Evolutionary conservation across 2,888 invertebrate species (phyloP).

Genomic region (Aspidapion aeneum): DNA sequence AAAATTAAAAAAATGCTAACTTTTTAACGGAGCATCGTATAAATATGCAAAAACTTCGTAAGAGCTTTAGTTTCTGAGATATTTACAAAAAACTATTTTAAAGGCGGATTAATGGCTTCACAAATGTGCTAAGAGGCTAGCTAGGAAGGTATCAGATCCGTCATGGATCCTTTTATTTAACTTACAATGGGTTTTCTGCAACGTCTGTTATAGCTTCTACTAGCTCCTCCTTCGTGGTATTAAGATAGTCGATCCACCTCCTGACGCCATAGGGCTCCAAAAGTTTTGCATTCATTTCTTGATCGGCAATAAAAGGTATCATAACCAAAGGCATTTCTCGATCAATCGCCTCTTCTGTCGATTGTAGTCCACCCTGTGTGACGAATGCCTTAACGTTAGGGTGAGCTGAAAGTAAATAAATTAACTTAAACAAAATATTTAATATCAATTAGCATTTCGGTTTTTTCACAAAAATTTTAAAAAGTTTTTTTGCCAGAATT

Average conservation of each 20-base stretch:
- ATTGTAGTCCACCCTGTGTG: constrained; percentile 38
- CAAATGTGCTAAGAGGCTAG: no score
- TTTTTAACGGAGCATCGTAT: no score
- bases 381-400: constrained; percentile 37
- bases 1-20: no score
- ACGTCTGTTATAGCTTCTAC: constrained; percentile 32
- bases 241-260: constrained; percentile 29
- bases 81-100: no score
- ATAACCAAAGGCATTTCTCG: constrained; percentile 36
- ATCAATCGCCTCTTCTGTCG: constrained; percentile 37
- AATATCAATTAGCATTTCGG: not conserved
- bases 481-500: no score
- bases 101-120: no score
- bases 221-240: constrained; percentile 33
- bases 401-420: constrained; percentile 34
- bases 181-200: constrained; percentile 33
- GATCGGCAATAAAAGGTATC: constrained; percentile 39
- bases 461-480: constrained; percentile 1
- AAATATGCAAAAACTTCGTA: no score
- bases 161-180: no score
- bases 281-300: constrained; percentile 33
- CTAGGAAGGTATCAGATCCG: no score
- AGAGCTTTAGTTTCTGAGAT: no score
- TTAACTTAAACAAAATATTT: not conserved
- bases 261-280: constrained; percentile 31